Conservation (phyloP, 2,888 invertebrate species). For the Cryptocheilus praepositus region DNA sequence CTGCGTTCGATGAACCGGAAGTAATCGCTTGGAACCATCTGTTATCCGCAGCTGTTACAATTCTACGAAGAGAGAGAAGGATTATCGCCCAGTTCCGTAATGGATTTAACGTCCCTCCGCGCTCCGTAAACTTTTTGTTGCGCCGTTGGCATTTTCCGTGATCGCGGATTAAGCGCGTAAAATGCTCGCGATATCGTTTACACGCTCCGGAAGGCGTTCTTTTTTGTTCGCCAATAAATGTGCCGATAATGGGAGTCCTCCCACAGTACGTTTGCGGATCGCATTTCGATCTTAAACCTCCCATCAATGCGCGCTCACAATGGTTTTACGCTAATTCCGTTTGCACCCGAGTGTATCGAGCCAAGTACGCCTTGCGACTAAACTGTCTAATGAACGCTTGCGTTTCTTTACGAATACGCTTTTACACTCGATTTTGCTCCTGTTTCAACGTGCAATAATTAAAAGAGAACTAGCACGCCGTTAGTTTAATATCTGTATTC, state of each 20-base stretch:
- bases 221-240: no score
- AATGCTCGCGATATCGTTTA: conserved; percentile 3
- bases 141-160: conserved; percentile 9
- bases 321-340: conserved; percentile 27
- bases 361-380: no score
- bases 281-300: conserved; percentile 29
- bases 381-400: no score
- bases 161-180: conserved; percentile 19
- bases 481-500: no score
- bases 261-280: conserved; percentile 10
- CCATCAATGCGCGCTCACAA: neutral
- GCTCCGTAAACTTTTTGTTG: conserved; percentile 13
- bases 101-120: conserved; percentile 8
- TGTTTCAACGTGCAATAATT: no score
- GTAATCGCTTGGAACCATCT: conserved; percentile 33
- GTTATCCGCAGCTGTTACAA: conserved; percentile 33
- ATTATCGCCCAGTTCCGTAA: no score
- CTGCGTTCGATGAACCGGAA: conserved; percentile 25
- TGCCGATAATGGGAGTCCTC: neutral
- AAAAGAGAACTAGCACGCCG: no score
- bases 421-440: no score
- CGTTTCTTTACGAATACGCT: no score
- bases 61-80: conserved; percentile 13
- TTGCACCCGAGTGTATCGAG: no score
- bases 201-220: no score